A percentile compares a stretch with the other conserved stretches of the same genome.
Conservation (phyloP, 2,888 invertebrate species). For the Sesia bembeciformis region DNA sequence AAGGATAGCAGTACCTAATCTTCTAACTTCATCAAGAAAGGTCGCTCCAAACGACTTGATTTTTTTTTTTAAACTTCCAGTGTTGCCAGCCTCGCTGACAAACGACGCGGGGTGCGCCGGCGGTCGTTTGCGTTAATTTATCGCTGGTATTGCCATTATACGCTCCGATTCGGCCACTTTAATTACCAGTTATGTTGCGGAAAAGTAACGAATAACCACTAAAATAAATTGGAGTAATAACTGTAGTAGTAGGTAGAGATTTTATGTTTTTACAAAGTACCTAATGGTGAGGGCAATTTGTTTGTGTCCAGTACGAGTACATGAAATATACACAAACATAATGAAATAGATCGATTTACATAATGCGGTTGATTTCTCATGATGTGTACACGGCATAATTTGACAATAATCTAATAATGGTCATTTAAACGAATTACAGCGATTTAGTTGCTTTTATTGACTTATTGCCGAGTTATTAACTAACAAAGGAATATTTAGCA, state of each 20-base stretch:
- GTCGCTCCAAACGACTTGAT: not conserved
- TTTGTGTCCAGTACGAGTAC: no score
- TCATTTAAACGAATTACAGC: no score
- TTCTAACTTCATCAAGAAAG: not conserved
- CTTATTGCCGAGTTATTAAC: no score
- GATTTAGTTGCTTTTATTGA: no score
- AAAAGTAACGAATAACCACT: constrained; percentile 17
- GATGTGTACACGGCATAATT: no score
- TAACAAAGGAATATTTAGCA: no score
- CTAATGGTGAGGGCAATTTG: no score
- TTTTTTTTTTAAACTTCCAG: not conserved
- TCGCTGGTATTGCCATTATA: constrained; percentile 37
- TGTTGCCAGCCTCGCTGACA: constrained; percentile 15
- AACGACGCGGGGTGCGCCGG: constrained; percentile 1
- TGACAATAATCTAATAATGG: no score
- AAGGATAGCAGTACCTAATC: not conserved
- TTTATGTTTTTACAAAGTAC: no score
- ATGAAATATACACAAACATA: no score
- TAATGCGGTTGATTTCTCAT: no score
- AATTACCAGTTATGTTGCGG: constrained; percentile 33
- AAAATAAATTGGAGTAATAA: constrained; percentile 33
- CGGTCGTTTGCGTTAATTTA: constrained; percentile 2
- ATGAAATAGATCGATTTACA: no score
- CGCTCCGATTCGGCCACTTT: constrained; percentile 36
- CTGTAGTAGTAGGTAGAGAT: not conserved